phyloP scores from a whole-genome alignment of 2,113 vertebrate genomes.

The Arizona elegans region DNA sequence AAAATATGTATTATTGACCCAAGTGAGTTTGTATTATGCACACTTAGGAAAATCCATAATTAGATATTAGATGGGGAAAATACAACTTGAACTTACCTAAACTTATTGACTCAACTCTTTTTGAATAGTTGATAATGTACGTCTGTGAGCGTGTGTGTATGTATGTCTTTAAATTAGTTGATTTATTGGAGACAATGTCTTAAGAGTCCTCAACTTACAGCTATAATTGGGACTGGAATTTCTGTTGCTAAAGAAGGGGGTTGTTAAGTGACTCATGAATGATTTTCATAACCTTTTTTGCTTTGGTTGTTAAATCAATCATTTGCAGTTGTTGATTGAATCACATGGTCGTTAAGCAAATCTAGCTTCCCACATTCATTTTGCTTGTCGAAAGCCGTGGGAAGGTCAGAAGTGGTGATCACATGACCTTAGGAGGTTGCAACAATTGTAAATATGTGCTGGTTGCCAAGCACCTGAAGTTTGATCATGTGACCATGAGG shows the following conservation, averaged over 20 bases:
- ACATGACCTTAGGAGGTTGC: neutral
- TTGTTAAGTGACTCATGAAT: neutral
- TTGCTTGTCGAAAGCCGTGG: neutral
- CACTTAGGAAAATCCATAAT: constrained; percentile 17
- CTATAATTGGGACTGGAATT: neutral
- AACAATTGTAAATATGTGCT: neutral
- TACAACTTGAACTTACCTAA: constrained; percentile 21
- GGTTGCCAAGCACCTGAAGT: neutral
- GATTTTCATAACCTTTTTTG: neutral
- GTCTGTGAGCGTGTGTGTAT: neutral
- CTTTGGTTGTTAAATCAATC: neutral
- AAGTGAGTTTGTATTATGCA: neutral
- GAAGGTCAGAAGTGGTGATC: neutral
- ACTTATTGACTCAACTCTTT: neutral
- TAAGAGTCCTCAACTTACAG: neutral
- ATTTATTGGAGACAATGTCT: neutral
- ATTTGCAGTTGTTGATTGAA: neutral
- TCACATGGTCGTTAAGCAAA: neutral
- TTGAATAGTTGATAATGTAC: neutral
- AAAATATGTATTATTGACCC: constrained; percentile 24
- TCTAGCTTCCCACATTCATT: neutral
- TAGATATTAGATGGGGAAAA: constrained; percentile 21
- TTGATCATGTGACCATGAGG: neutral
- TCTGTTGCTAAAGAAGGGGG: neutral
- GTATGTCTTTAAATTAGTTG: neutral